These are phyloP conservation scores for Lordiphosa collinella DNA, from an alignment of 1,140 invertebrate species.

Conservation along the genomic window DNA sequence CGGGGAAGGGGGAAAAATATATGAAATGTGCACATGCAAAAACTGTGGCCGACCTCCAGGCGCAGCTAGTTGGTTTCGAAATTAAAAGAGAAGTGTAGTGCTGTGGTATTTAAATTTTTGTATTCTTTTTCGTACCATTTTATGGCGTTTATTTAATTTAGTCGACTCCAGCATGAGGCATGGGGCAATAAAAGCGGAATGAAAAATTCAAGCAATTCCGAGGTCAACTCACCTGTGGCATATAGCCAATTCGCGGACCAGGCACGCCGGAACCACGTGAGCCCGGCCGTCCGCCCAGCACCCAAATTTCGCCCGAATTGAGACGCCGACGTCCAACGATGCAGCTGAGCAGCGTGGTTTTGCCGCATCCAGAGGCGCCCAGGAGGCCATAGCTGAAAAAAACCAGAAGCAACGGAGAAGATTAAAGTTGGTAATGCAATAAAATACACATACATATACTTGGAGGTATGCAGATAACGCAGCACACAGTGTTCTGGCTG, in stretches of 20 bases:
- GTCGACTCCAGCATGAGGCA: constrained; percentile 36
- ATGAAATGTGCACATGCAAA: not conserved
- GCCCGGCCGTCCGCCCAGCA: constrained; percentile 91
- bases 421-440: constrained; percentile 31
- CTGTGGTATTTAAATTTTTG: constrained; percentile 49
- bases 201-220: constrained; percentile 44
- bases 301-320: constrained; percentile 91
- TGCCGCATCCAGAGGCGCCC: constrained; percentile 91
- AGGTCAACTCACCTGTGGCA: constrained; percentile 82
- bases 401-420: constrained; percentile 2
- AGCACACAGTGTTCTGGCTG: too few relatives aligned
- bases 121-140: constrained; percentile 50
- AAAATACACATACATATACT: constrained; percentile 23
- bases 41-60: constrained; percentile 15
- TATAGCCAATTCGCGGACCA: constrained; percentile 86
- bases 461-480: constrained; percentile 7
- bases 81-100: constrained; percentile 43
- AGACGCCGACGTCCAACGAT: constrained; percentile 91
- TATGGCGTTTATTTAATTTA: constrained; percentile 75
- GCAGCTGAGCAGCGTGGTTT: constrained; percentile 92
- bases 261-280: constrained; percentile 91
- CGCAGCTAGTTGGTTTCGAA: constrained; percentile 19
- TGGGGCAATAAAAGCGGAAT: constrained; percentile 63
- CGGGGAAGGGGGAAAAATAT: constrained; percentile 7
- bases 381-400: constrained; percentile 89